Base-by-base conservation (phyloP, 2,888 invertebrate species). In the Polymixis lichenea region DNA sequence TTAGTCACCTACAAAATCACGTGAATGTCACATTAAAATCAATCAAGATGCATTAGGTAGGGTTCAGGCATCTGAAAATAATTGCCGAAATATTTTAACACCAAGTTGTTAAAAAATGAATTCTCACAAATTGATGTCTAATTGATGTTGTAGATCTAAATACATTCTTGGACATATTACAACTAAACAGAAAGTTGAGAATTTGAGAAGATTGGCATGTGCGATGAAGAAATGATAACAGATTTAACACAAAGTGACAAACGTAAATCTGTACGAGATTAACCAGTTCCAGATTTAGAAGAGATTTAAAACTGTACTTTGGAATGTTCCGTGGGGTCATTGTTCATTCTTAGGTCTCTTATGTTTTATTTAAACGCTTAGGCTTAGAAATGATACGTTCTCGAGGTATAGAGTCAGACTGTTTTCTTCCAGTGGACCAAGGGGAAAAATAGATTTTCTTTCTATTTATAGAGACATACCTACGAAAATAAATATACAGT, bases 1-100 rank as follows among this genome's bases (percentile, higher is more conserved):
- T 82, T 68, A 58, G 25, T 60, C 55, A 76, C 17, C 56, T 66
- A 43, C 66, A 72, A 46, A 32, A 73, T 80, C 64, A 68, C 46
- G 25, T 80, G 74, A 84, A 79, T 67, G 51, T 51, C 46, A 74
- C 55, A 58, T 46, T 22, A 28, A 69, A 79, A 85, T 70, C 55
- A 75, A 66, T 77, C 62, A 17, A 25, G 32, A 62, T 32, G 25
- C 49, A 64, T 38, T 38, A 32, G 3, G 22, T n/a, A 67, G 13
- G 17, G 49, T 77, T 49, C 25, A 55, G 64, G 17, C 0, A 43
- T 28, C 38, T 51, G 22, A 71, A 64, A 64, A 56, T 60, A 0
- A 8, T 58, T 17, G 32, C 17, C 15, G 17, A 25, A 25, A 17
- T 22, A 32, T 69, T 28, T 2, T 11, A 22, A 55, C 13, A 38